Conservation (phyloP, 2,888 invertebrate genomes). For the Athetis lepigone region DNA sequence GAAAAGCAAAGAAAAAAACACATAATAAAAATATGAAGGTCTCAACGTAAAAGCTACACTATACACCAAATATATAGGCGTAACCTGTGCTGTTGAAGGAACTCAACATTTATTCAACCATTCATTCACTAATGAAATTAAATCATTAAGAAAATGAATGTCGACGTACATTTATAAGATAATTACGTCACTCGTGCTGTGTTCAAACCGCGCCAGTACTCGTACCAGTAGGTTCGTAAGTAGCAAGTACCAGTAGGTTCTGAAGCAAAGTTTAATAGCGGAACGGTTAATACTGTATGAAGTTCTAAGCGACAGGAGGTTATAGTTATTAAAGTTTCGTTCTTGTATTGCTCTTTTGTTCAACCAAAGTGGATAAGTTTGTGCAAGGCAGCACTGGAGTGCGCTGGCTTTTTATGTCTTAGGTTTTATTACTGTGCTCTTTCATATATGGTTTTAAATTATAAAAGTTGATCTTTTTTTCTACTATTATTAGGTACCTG, state of each 20-base stretch:
- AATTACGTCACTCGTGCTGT: conserved; percentile 51
- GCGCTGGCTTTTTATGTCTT: not conserved
- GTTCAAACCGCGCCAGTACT: conserved; percentile 43
- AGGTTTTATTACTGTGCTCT: not conserved
- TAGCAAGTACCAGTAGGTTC: conserved; percentile 25
- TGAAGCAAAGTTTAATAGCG: conserved; percentile 32
- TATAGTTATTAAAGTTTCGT: conserved; percentile 42
- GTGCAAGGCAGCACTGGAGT: not conserved
- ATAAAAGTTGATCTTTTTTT: too few relatives aligned
- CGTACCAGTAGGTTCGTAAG: too few relatives aligned
- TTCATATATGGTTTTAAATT: too few relatives aligned
- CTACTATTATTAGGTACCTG: too few relatives aligned
- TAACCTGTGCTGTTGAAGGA: not conserved
- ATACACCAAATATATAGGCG: too few relatives aligned
- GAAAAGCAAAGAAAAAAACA: too few relatives aligned
- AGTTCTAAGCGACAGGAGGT: conserved; percentile 35
- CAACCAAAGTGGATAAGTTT: conserved; percentile 20
- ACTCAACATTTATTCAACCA: conserved; percentile 12
- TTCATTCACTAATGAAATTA: conserved; percentile 54
- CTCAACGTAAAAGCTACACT: not conserved
- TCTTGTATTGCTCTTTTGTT: conserved; percentile 48
- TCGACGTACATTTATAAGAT: conserved; percentile 42
- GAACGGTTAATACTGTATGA: conserved; percentile 35
- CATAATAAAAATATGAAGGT: not conserved
- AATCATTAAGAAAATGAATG: conserved; percentile 55